Conservation (phyloP, 2,113 vertebrate species). For the Atlantisia rogersi region DNA sequence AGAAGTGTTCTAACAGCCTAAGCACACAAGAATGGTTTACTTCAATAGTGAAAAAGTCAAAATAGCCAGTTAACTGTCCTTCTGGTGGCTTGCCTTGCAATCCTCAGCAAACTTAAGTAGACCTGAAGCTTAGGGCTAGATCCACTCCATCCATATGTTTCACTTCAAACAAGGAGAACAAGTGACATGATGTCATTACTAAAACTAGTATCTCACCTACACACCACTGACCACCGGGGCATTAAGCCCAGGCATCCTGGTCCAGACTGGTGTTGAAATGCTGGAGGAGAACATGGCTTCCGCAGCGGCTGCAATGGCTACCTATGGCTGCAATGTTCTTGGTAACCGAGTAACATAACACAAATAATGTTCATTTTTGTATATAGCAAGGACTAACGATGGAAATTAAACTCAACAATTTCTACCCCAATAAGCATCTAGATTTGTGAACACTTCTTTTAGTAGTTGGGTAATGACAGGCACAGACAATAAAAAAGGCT, state of each 20-base stretch:
- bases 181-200: neutral
- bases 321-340: rapidly evolving
- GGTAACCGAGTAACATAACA: neutral
- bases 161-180: neutral
- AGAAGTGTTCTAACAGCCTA: neutral
- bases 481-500: conserved; percentile 40
- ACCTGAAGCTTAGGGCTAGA: neutral
- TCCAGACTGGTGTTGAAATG: neutral
- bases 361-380: neutral
- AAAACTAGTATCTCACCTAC: neutral
- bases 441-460: neutral
- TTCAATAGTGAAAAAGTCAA: neutral
- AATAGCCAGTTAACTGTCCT: neutral
- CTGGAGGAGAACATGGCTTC: neutral
- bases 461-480: conserved; percentile 24
- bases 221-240: neutral
- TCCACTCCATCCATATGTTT: neutral
- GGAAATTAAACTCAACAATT: conserved; percentile 1
- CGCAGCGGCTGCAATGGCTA: rapidly evolving
- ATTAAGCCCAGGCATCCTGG: neutral
- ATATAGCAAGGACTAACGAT: neutral
- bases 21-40: neutral
- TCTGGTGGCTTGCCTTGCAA: neutral
- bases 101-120: rapidly evolving
- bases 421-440: neutral